Evolutionary conservation across 1,140 invertebrate species (phyloP).

Genomic region (Zaprionus nigranus): DNA sequence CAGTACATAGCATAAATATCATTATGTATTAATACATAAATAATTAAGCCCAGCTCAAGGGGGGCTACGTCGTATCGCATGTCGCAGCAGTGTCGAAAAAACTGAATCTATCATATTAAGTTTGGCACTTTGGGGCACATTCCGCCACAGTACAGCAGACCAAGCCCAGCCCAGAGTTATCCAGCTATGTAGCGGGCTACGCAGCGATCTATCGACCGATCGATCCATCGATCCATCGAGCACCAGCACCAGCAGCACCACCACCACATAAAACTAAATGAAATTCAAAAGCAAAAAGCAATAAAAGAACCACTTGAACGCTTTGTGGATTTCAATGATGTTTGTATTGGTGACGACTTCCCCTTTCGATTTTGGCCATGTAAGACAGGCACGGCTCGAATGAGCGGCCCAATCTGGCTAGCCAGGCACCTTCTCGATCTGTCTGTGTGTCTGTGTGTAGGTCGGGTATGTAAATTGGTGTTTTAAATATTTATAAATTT

Average conservation of each 20-base stretch:
- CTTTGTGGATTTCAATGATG: conserved; percentile 58
- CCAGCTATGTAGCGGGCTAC: conserved; percentile 12
- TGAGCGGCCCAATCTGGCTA: conserved; percentile 19
- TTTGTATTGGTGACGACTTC: conserved; percentile 55
- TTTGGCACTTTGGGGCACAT: conserved; percentile 62
- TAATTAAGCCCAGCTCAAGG: conserved; percentile 55
- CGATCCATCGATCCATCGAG: conserved; percentile 1
- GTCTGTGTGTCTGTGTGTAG: conserved; percentile 30
- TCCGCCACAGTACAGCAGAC: conserved; percentile 28
- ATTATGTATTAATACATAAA: conserved; percentile 61
- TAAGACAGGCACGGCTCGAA: conserved; percentile 19
- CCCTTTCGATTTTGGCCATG: conserved; percentile 67
- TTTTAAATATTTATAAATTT: conserved; percentile 82
- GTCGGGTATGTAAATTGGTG: conserved; percentile 69
- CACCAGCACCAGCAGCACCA: too few species aligned
- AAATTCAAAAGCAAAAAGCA: conserved; percentile 66
- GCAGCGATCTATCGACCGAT: conserved; percentile 18
- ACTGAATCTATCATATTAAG: conserved; percentile 67
- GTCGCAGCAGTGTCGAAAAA: conserved; percentile 20
- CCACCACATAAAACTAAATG: conserved; percentile 64
- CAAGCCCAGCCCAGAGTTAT: conserved; percentile 11
- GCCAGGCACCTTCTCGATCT: conserved; percentile 7
- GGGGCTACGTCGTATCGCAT: conserved; percentile 2
- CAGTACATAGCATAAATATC: conserved; percentile 32
- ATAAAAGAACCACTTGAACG: conserved; percentile 72